Evolutionary conservation across 2,797 vertebrate genomes (phyloP).

Genomic region (Lagocephalus sceleratus): DNA sequence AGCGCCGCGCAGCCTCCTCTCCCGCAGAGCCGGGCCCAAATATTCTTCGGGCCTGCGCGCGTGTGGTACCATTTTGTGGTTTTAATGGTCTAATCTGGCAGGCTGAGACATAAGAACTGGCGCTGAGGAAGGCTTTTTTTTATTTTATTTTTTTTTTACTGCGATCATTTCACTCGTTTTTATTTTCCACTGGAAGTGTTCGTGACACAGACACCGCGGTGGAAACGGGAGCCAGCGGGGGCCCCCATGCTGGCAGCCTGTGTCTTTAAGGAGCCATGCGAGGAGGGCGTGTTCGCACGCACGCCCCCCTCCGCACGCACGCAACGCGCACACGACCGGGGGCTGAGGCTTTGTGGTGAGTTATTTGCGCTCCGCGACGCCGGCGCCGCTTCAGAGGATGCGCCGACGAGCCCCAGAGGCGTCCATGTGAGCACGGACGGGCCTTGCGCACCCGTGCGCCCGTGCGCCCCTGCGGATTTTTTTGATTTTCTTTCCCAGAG

Average conservation of each 20-base stretch:
- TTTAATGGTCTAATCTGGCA: not conserved
- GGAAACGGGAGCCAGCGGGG: not conserved
- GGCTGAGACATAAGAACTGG: not conserved
- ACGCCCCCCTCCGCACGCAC: not conserved
- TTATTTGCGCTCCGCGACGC: conserved; percentile 39
- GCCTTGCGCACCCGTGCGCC: not conserved
- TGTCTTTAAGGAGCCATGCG: conserved; percentile 65
- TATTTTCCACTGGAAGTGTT: not conserved
- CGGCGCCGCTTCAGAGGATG: conserved; percentile 45
- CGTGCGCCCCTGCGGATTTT: too few relatives aligned
- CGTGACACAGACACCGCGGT: not conserved
- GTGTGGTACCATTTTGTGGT: not conserved
- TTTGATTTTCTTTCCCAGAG: conserved; percentile 2
- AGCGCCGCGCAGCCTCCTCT: not conserved
- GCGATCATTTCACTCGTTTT: not conserved
- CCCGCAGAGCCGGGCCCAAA: not conserved
- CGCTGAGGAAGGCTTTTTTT: too few relatives aligned
- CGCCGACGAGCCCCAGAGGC: conserved; percentile 14
- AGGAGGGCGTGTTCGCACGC: conserved; percentile 62
- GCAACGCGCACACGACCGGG: not conserved
- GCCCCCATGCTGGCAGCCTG: conserved; percentile 49
- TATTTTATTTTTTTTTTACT: too few relatives aligned
- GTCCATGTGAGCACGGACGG: not conserved
- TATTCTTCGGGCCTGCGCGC: not conserved
- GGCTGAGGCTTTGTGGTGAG: conserved; percentile 45